Evolutionary conservation across 2,888 invertebrate genomes (phyloP).

Genomic region (Cheilosia impressa): DNA sequence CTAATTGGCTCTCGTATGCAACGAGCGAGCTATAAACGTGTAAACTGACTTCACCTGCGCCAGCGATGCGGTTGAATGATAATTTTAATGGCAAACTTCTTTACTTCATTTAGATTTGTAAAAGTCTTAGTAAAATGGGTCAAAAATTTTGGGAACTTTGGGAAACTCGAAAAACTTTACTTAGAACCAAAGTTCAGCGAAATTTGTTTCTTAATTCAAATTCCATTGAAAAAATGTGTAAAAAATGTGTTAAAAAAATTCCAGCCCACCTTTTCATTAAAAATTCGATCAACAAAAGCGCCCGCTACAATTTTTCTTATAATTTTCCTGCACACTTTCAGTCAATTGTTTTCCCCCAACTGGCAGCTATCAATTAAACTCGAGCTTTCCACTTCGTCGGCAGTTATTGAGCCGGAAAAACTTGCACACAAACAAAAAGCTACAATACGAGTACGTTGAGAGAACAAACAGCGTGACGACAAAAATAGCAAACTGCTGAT

Average conservation of each 20-base stretch:
- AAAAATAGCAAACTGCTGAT: conserved; percentile 3
- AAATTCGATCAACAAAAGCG: too few relatives aligned
- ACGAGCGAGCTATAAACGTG: background rate
- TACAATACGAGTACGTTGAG: background rate
- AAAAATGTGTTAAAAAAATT: background rate
- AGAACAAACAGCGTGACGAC: background rate
- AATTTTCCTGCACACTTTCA: background rate
- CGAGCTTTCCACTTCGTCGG: conserved; percentile 15
- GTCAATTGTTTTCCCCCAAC: conserved; percentile 1
- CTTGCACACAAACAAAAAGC: background rate
- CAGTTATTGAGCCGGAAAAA: conserved; percentile 17
- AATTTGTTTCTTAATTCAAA: too few relatives aligned
- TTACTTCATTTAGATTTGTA: background rate
- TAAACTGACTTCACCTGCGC: background rate
- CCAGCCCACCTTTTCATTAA: background rate
- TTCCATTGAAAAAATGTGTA: too few relatives aligned
- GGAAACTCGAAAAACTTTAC: too few relatives aligned
- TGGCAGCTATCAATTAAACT: conserved; percentile 9
- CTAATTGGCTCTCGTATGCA: background rate
- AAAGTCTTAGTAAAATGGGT: background rate
- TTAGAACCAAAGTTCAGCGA: too few relatives aligned
- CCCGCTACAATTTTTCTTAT: background rate
- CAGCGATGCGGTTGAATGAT: background rate
- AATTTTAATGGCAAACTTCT: background rate
- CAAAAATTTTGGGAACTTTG: too few relatives aligned